Percentiles rank a stretch among this genome's conserved stretches.
Conservation (phyloP, 1,140 invertebrate genomes). For the Drosophila lini region DNA sequence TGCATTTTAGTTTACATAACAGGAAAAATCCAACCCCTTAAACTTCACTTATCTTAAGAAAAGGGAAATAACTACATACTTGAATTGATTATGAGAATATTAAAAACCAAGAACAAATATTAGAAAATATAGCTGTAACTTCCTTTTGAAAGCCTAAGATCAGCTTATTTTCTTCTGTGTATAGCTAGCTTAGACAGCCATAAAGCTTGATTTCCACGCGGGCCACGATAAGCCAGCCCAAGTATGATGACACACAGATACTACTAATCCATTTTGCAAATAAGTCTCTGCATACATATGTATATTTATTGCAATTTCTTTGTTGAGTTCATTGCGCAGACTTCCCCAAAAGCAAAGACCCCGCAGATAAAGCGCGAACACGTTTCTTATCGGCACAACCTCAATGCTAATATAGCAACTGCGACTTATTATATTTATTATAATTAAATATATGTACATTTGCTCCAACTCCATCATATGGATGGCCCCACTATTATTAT, state of each 20-base stretch:
- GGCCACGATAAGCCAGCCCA: conserved; percentile 21
- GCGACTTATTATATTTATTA: conserved; percentile 23
- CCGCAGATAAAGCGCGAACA: background rate
- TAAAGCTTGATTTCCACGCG: conserved; percentile 7
- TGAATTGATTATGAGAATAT: too few relatives aligned
- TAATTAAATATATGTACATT: conserved; percentile 18
- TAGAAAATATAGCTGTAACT: too few relatives aligned
- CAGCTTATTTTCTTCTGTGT: background rate
- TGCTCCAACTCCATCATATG: conserved; percentile 5
- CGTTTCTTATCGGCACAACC: conserved; percentile 28
- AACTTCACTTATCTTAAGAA: background rate
- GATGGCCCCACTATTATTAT: conserved; percentile 6
- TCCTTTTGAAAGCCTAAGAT: background rate
- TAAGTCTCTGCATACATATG: too few relatives aligned
- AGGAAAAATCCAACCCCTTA: background rate
- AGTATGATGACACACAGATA: conserved; percentile 26
- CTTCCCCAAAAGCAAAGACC: conserved; percentile 24
- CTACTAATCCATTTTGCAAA: conserved; percentile 32
- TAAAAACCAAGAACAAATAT: background rate
- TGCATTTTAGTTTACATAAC: conserved; percentile 23
- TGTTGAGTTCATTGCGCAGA: conserved; percentile 18
- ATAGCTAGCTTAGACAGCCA: conserved; percentile 10
- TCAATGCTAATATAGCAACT: conserved; percentile 23
- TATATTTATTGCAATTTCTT: conserved; percentile 31
- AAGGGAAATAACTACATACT: background rate